Base-by-base conservation (phyloP, 2,113 vertebrate species). In the Stegastes partitus region DNA sequence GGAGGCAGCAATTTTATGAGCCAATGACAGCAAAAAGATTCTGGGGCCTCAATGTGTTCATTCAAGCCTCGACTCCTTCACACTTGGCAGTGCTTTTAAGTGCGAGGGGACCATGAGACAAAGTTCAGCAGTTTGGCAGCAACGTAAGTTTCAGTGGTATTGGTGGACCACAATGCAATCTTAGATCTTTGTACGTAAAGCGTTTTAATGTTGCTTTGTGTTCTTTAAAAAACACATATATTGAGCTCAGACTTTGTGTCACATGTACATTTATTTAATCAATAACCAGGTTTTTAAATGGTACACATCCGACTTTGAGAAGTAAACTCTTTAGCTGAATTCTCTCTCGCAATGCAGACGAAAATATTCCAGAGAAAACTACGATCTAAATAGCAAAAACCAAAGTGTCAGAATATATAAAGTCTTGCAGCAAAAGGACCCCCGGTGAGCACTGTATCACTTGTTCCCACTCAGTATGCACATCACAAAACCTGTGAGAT, bases 21-120 rank as follows among this genome's bases (percentile, higher is more conserved):
- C 90, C 93, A 93, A 84, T 89, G 87, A 94, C 92, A 93, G 90
- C 76, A 86, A 93, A 93, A 90, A 86, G 82, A 93, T 92, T 93
- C 88, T 75, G 85, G 87, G 82, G 78, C 85, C 83, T 92, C 84
- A 94, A 89, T 90, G 89, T 87, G 83, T 81, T 79, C 90, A 93
- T 93, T 94, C 85, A 92, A 68, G 66, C 87, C 81, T 63, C 69
- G 44, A 81, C 85, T 84, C 85, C 83, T 83, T 22, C 78, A 82
- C 53, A 64, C 76, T 92, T 94, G 94, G 93, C 91, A 91, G 56
- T 22, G 70, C 44, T 81, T 85, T 91, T 72, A 72, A 83, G 66
- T 55, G 82, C 14, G 77, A 79, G 77, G 61, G 57, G 67, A 75
- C 71, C 73, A 81, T 77, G 71, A 81, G 85, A 86, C 61, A 7